Evolutionary conservation across 2,888 invertebrate species (phyloP), one percentile per base, ranked within the genome.

Genomic region (Euphydryas editha): DNA sequence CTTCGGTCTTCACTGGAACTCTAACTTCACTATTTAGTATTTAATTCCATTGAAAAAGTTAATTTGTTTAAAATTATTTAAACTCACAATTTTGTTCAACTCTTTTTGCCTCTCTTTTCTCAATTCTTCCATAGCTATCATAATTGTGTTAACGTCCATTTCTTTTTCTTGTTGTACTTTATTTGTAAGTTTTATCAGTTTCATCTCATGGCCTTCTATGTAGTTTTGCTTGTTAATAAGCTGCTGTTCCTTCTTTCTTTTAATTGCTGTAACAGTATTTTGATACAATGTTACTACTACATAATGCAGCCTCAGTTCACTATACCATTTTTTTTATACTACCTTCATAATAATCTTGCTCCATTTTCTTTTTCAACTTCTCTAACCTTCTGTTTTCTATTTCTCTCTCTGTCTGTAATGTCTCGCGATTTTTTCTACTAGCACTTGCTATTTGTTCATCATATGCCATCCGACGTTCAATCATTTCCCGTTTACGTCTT

Each of bases 381-480:
- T 90, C 89, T 11, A 90, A 57, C 58, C 80, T 81, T 62, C 72
- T 83, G 62, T 85, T 89, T 70, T 90, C 92, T 62, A 78, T 81
- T 66, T 90, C 88, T 58, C 88, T 84, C 71, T 91, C 91, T 24
- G 78, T 80, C 55, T 78, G 72, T 5, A 91, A 71, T 2, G 78
- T 64, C 46, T 88, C 86, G 44, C 81, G 81, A 74, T 85, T 83
- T 69, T 83, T 84, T 71, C 77, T 83, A 47, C 83, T 86, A 0
- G 90, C 88, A 44, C 85, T 88, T 0, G 84, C 81, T 70, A 92
- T 90, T 70, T 92, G 92, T 72, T 88, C 85, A 54, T 91, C 89
- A 62, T 92, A 92, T 0, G 82, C 83, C 65, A 72, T 75, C 11
- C 90, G 80, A 7, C 87, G 81, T 62, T 88, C 86, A 4, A 76